Conservation (phyloP, 2,113 vertebrate species). For the Anolis sagrei region DNA sequence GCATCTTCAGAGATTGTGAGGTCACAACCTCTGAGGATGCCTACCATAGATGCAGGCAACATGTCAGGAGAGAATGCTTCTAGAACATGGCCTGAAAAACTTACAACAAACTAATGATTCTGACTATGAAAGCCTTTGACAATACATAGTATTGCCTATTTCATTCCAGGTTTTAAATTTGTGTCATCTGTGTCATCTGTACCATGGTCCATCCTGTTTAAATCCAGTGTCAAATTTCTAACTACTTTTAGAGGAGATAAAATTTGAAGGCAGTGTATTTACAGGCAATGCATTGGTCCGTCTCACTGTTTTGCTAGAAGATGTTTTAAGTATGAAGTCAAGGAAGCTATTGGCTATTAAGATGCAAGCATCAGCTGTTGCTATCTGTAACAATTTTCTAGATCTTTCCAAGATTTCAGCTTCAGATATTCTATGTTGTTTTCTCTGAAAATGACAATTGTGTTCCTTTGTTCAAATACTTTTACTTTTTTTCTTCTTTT, state of each 20-base stretch:
- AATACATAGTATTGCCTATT: slow-evolving; percentile 14
- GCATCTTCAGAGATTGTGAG: too few relatives aligned
- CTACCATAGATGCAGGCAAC: too few relatives aligned
- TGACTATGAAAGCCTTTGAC: too few relatives aligned
- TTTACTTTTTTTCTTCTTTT: slow-evolving; percentile 50
- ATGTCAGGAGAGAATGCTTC: too few relatives aligned
- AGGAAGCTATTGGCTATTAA: slow-evolving; percentile 59
- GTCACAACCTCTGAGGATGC: too few relatives aligned
- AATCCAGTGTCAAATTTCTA: slow-evolving; percentile 23
- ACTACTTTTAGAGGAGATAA: slow-evolving; percentile 44
- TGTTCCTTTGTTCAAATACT: slow-evolving; percentile 49
- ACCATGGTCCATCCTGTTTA: slow-evolving; percentile 19
- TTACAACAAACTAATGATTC: too few relatives aligned
- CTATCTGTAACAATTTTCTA: slow-evolving; percentile 56
- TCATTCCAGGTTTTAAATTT: neutral
- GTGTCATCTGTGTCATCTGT: slow-evolving; percentile 26
- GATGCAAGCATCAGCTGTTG: slow-evolving; percentile 56
- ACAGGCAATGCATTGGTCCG: neutral
- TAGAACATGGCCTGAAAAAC: too few relatives aligned
- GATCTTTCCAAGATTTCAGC: slow-evolving; percentile 59
- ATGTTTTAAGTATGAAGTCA: slow-evolving; percentile 48
- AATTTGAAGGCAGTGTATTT: slow-evolving; percentile 39
- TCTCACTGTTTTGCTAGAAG: neutral
- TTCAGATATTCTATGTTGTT: slow-evolving; percentile 41
- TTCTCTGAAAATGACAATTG: slow-evolving; percentile 37